Evolutionary conservation across 1,140 invertebrate genomes (phyloP).

Genomic region (Papilio xuthus): DNA sequence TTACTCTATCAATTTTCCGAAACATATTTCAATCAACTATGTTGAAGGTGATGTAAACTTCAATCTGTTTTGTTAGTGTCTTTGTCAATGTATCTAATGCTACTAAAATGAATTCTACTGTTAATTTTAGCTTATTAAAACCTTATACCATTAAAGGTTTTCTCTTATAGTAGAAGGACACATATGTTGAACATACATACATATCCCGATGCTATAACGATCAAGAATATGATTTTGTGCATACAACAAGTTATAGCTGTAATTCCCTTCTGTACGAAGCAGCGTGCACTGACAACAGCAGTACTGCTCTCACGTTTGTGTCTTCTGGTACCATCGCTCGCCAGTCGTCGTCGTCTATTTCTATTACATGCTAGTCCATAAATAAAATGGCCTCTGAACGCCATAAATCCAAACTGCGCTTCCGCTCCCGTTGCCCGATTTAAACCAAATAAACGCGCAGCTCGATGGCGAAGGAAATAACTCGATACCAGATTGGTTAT

Average conservation of each 20-base stretch:
- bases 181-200: too few species aligned
- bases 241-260: too few species aligned
- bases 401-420: conserved; percentile 45
- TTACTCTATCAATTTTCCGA: not conserved
- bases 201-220: too few species aligned
- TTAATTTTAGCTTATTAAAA: too few species aligned
- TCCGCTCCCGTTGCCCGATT: conserved; percentile 43
- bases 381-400: conserved; percentile 43
- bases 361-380: conserved; percentile 37
- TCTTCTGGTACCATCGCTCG: not conserved
- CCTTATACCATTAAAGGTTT: too few species aligned
- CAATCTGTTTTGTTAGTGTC: too few species aligned
- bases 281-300: not conserved
- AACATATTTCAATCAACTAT: too few species aligned
- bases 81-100: too few species aligned
- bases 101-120: too few species aligned
- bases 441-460: conserved; percentile 37
- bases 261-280: not conserved
- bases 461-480: conserved; percentile 39
- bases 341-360: conserved; percentile 16
- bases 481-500: not conserved
- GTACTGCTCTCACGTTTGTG: not conserved
- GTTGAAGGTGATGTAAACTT: too few species aligned
- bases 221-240: too few species aligned
- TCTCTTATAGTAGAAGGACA: too few species aligned